phyloP scores from a whole-genome alignment of 2,797 vertebrate genomes.

The Gadopsis marmoratus region DNA sequence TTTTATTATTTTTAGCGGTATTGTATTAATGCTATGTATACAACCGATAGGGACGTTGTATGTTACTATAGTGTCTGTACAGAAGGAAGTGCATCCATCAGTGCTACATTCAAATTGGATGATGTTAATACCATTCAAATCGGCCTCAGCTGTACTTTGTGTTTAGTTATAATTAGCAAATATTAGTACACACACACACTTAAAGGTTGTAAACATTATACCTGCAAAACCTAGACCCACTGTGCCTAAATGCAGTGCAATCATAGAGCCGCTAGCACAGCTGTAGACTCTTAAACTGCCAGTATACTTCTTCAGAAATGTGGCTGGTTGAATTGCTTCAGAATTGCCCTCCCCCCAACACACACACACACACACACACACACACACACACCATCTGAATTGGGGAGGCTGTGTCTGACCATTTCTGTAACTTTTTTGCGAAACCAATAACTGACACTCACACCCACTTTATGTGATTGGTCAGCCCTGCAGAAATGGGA shows the following conservation, averaged over 20 bases:
- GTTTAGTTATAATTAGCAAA: too few relatives aligned
- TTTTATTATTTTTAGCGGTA: slow-evolving; percentile 39
- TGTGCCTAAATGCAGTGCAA: neutral
- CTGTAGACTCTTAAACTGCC: neutral
- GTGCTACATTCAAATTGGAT: neutral
- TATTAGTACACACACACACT: too few relatives aligned
- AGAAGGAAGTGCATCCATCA: slow-evolving; percentile 15
- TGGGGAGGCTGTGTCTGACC: too few relatives aligned
- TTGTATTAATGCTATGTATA: slow-evolving; percentile 36
- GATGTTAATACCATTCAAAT: too few relatives aligned
- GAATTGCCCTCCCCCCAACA: too few relatives aligned
- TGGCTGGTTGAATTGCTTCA: too few relatives aligned
- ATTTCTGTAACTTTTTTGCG: neutral
- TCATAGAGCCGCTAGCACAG: neutral
- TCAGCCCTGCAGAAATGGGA: neutral
- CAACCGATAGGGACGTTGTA: slow-evolving; percentile 21
- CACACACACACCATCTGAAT: too few relatives aligned
- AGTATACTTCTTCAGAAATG: neutral
- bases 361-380: too few relatives aligned
- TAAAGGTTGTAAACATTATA: too few relatives aligned
- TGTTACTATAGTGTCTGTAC: slow-evolving; percentile 41
- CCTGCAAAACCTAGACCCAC: neutral
- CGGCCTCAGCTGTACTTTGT: too few relatives aligned
- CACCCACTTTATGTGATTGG: neutral
- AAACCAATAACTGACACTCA: neutral